These are phyloP conservation scores for Lipophrys pholis DNA, from an alignment of 2,113 vertebrate genomes.

Conservation along the genomic window DNA sequence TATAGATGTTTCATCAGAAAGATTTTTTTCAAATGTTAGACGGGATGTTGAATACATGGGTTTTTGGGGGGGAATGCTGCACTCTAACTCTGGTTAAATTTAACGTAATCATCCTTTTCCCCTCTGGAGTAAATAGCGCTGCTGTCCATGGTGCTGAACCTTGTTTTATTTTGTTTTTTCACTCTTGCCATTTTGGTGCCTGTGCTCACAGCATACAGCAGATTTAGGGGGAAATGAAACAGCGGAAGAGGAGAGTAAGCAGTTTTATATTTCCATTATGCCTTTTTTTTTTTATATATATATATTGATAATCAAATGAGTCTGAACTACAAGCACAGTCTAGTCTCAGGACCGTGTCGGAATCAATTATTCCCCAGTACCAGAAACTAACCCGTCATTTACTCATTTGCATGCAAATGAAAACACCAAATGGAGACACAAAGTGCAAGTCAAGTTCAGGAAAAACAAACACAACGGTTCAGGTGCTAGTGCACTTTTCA, in stretches of 20 bases:
- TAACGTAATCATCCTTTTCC: too few relatives aligned
- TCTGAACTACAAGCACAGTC: slow-evolving; percentile 4
- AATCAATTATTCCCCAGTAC: slow-evolving; percentile 26
- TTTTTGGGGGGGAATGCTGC: too few relatives aligned
- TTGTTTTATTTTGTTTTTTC: slow-evolving; percentile 20
- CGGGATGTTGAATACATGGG: too few relatives aligned
- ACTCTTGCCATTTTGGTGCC: background rate
- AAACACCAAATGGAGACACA: slow-evolving; percentile 10
- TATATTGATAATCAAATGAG: slow-evolving; percentile 12
- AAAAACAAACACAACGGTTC: background rate
- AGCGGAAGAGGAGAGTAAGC: background rate
- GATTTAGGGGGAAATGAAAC: background rate
- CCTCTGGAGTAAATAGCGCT: slow-evolving; percentile 7
- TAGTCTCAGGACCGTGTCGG: background rate
- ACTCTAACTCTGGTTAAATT: too few relatives aligned
- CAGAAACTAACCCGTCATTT: background rate
- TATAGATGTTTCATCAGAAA: too few relatives aligned
- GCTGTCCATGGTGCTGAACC: slow-evolving; percentile 75
- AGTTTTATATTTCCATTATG: slow-evolving; percentile 28
- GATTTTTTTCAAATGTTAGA: too few relatives aligned
- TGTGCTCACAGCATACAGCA: background rate
- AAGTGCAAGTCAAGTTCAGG: slow-evolving; percentile 40
- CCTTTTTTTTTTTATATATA: background rate
- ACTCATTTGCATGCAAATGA: slow-evolving; percentile 51
- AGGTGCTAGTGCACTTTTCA: background rate